Percentiles rank a stretch among this genome's conserved stretches.
phyloP scores from a whole-genome alignment of 2,888 invertebrate genomes.

The Ormyrus thymus region DNA sequence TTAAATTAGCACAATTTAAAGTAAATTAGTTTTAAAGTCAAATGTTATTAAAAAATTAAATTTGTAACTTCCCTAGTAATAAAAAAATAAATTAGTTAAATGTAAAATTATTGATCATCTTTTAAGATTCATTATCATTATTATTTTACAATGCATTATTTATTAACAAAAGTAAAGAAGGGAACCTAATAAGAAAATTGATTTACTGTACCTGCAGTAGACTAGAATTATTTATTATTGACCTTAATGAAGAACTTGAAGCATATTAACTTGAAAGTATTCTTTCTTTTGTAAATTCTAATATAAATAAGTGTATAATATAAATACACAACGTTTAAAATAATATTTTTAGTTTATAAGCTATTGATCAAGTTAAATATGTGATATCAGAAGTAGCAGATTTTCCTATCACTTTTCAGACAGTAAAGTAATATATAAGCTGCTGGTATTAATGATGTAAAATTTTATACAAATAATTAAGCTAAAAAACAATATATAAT shows the following conservation, averaged over 20 bases:
- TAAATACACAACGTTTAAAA: neutral
- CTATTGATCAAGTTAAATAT: constrained; percentile 12
- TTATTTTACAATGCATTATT: too few species aligned
- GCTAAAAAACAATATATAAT: constrained; percentile 6
- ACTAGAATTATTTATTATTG: neutral
- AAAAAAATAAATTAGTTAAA: too few species aligned
- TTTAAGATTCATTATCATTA: too few species aligned
- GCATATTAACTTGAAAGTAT: neutral
- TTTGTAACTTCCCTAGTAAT: too few species aligned
- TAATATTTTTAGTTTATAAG: neutral
- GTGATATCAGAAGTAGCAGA: constrained; percentile 12
- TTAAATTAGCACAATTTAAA: too few species aligned
- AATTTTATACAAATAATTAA: neutral
- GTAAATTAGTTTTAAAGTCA: too few species aligned
- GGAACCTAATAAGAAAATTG: too few species aligned
- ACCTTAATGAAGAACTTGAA: neutral
- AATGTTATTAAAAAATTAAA: too few species aligned
- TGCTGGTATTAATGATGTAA: constrained; percentile 3
- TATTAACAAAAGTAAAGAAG: too few species aligned
- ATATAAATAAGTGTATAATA: neutral
- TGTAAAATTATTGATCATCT: too few species aligned
- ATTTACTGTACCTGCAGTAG: too few species aligned
- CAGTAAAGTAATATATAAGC: neutral
- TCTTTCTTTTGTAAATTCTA: neutral
- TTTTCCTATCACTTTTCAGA: constrained; percentile 35